These are phyloP conservation scores for Parochlus steinenii DNA, from an alignment of 2,888 invertebrate species.

Conservation along the genomic window DNA sequence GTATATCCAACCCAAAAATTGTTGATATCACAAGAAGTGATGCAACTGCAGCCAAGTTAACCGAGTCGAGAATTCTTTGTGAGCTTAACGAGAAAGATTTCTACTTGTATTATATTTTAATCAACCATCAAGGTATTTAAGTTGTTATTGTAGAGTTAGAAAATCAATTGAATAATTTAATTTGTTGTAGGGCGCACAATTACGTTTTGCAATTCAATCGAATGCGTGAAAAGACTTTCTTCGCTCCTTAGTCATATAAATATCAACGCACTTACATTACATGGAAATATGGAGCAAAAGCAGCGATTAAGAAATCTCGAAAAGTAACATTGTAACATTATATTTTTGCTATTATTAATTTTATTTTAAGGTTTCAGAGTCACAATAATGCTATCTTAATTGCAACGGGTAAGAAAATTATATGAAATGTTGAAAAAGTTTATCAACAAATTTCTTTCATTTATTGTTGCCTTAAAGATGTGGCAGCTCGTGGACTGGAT, in stretches of 20 bases:
- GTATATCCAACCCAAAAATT: slow-evolving; percentile 78
- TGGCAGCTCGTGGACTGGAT: slow-evolving; percentile 93
- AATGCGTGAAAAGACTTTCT: slow-evolving; percentile 68
- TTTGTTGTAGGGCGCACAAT: no score
- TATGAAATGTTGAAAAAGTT: slow-evolving; percentile 4
- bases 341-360: slow-evolving; percentile 21
- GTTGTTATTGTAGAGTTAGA: no score
- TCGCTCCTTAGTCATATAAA: slow-evolving; percentile 51
- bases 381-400: slow-evolving; percentile 2
- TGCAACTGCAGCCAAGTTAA: slow-evolving; percentile 70
- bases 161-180: no score
- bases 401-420: slow-evolving; percentile 1
- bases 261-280: slow-evolving; percentile 59
- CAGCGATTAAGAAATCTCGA: slow-evolving; percentile 90
- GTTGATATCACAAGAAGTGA: slow-evolving; percentile 13
- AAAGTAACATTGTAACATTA: slow-evolving; percentile 31
- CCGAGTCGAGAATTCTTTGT: slow-evolving; percentile 70
- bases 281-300: slow-evolving; percentile 85
- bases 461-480: slow-evolving; percentile 53
- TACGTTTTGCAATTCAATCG: slow-evolving; percentile 88
- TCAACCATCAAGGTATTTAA: slow-evolving; percentile 71
- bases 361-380: slow-evolving; percentile 4
- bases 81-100: slow-evolving; percentile 72
- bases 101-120: slow-evolving; percentile 78
- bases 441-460: background rate